Base-by-base conservation (phyloP, 2,113 vertebrate species). In the Todiramphus chloris region DNA sequence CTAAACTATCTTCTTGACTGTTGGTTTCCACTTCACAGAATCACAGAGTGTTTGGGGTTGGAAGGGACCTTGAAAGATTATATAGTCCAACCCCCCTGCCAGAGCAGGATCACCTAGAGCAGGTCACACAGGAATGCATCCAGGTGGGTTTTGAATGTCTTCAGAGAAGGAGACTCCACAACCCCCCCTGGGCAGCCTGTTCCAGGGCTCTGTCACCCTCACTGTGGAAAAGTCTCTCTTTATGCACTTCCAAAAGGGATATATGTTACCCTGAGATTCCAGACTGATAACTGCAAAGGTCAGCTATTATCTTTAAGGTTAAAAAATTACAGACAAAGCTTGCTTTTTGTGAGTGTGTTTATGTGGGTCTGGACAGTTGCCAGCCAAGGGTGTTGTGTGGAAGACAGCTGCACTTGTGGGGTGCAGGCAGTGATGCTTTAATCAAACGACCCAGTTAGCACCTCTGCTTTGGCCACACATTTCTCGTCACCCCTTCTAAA, bases 271-370 rank as follows among this genome's bases (percentile, higher is more conserved):
- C 31, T 27, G 27, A 2, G 3, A 8, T 55, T 85, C 58, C n/a
- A 62, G 35, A n/a, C 43, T 1, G 5, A 2, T 68, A 16, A 56
- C 55, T 74, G 24, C 31, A 16, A 58, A 77, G 30, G 64, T 64
- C 41, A 81, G 67, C 4, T n/a, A 8, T 30, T 39, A 6, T 8
- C 16, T 77, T 66, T 35, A 48, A 11, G 24, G 35, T 72, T 2
- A 3, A 28, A 46, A 39, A 48, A 76, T 8, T 5, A 1, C 0
- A 4, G 1, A 6, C 6, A 25, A 58, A 4, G 0, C 28, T 63
- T 64, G n/a, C 3, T 63, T 66, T 67, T 27, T 18, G 8, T 35
- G 68, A 9, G 19, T 3, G 6, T 23, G 35, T 16, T 15, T 6
- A 1, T 3, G 30, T 21, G 30, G 21, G 16, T 24, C 48, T 28